Conservation (phyloP, 2,113 vertebrate genomes). For the Phaethon lepturus region DNA sequence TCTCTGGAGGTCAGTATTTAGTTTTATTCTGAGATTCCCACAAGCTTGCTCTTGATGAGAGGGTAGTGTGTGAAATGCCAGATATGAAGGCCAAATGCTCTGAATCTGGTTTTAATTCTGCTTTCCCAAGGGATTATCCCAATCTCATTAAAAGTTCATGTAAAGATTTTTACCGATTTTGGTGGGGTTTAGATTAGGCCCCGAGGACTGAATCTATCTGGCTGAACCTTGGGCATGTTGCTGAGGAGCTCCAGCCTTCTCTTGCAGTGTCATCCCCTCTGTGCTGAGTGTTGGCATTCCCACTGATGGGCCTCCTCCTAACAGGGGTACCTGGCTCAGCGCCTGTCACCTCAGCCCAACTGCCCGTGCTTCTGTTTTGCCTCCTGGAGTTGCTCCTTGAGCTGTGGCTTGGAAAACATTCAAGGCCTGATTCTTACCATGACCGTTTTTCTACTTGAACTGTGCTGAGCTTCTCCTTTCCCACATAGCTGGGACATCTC, state of each 20-base stretch:
- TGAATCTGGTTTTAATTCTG: constrained; percentile 31
- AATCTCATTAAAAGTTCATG: background rate
- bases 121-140: background rate
- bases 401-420: background rate
- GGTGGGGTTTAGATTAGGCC: background rate
- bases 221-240: background rate
- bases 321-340: background rate
- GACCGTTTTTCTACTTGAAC: background rate
- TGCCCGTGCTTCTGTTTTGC: background rate
- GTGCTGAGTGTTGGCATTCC: background rate
- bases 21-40: constrained; percentile 30
- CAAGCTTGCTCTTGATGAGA: background rate
- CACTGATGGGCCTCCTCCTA: rapidly evolving
- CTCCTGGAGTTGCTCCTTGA: background rate
- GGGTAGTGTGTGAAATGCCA: background rate
- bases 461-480: background rate
- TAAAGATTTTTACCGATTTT: background rate
- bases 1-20: background rate
- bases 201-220: background rate
- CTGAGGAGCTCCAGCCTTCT: background rate
- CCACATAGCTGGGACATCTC: background rate
- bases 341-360: rapidly evolving
- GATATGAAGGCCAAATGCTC: background rate
- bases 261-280: background rate
- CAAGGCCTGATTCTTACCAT: background rate